Base-by-base conservation (phyloP, 2,797 vertebrate genomes). In the Jordanella pulchra region DNA sequence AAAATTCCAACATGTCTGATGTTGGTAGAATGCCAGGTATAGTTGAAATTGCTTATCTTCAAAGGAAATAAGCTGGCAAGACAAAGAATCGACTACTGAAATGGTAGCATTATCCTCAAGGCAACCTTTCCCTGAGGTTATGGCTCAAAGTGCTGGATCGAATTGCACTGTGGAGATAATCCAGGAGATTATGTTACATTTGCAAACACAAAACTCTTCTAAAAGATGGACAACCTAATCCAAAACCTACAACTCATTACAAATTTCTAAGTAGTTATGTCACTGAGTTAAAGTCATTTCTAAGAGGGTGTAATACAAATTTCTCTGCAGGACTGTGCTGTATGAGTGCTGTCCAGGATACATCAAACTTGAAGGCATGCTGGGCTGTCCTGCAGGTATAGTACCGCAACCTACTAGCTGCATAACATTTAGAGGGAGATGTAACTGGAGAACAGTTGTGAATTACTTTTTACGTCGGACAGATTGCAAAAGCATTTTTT, bases 311-410 rank as follows among this genome's bases (percentile, higher is more conserved):
- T n/a, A n/a, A 65, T 54, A 48, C 42, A 10, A 3, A 55, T 6
- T 73, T 76, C n/a, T 28, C 45, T 82, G 60, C 86, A 99, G 98
- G 85, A 95, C 93, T 18, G 95, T 99, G 47, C 80, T 98, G 30
- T 99, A 99, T 68, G 98, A 99, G 89, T 99, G 98, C 80, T 99
- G 98, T 83, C 98, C 98, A 67, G 98, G 98, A 0, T 99, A 99
- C 82, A 98, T 96, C 95, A 97, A 92, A 87, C 86, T 99, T 93
- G 96, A 97, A 0, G 96, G 95, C 50, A 93, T 88, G 39, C 92
- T 68, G 66, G 98, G 98, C 71, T 99, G 98, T 83, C 97, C 98
- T 80, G 98, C 98, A 98, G 97, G 98, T 99, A 94, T 21, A 48
- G 23, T 69, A 17, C 4, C 65, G 65, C 17, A 69, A 17, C 70